Conservation (phyloP, 2,113 vertebrate genomes). For the Notothenia rossii region DNA sequence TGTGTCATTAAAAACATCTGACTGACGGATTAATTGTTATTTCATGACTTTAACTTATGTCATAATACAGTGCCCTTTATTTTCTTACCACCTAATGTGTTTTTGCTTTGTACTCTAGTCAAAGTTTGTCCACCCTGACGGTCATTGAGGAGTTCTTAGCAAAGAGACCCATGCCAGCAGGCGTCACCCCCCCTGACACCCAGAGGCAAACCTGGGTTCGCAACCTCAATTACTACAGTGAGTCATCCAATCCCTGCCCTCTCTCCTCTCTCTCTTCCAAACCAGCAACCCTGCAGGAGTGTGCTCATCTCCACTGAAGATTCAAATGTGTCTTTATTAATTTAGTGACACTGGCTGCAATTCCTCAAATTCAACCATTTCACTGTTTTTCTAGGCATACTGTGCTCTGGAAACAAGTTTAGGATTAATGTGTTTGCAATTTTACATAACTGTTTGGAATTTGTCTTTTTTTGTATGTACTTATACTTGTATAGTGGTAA, state of each 20-base stretch:
- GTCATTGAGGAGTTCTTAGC: conserved; percentile 97
- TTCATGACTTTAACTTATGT: background rate
- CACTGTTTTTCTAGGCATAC: background rate
- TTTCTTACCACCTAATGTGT: background rate
- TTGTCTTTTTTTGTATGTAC: background rate
- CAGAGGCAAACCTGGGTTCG: conserved; percentile 91
- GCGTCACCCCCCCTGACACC: conserved; percentile 78
- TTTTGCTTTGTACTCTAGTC: conserved; percentile 81
- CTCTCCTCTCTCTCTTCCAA: conserved; percentile 2
- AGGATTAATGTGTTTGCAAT: background rate
- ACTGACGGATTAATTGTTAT: background rate
- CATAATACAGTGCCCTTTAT: background rate
- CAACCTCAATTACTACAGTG: conserved; percentile 96
- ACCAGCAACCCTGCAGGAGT: conserved; percentile 21
- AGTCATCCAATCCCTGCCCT: conserved; percentile 76
- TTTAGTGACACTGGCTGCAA: conserved; percentile 1
- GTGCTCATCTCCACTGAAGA: conserved; percentile 16
- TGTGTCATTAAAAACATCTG: background rate
- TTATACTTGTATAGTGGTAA: background rate
- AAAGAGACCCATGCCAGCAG: conserved; percentile 88
- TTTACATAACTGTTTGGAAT: background rate
- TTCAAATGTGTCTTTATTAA: conserved; percentile 19
- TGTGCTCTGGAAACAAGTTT: background rate
- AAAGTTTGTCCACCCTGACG: conserved; percentile 97
- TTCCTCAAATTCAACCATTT: background rate